Percentiles rank a stretch among this genome's conserved stretches.
phyloP scores from a whole-genome alignment of 2,888 invertebrate genomes.

The Pseudococcus longispinus region DNA sequence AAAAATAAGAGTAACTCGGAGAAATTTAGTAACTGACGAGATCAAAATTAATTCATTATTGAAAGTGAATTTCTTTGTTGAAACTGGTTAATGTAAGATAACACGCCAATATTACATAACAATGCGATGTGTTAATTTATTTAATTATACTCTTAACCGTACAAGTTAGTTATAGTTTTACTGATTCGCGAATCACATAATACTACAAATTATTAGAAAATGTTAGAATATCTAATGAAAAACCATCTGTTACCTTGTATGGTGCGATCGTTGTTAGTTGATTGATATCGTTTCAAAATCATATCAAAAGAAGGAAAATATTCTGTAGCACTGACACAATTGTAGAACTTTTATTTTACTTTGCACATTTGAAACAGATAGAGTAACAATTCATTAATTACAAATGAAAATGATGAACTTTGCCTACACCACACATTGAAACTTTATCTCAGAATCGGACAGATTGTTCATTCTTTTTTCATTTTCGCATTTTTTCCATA shows the following conservation, averaged over 20 bases:
- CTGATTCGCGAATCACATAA: not conserved
- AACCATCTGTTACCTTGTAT: conserved; percentile 43
- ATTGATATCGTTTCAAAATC: conserved; percentile 30
- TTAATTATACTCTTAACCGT: not conserved
- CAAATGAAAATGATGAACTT: not conserved
- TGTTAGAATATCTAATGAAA: not conserved
- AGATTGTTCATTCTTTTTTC: too few species aligned
- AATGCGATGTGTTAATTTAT: not conserved
- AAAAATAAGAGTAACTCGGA: not conserved
- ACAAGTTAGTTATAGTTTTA: not conserved
- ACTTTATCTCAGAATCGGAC: not conserved
- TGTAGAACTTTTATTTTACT: not conserved
- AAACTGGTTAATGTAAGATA: not conserved
- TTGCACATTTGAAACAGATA: not conserved
- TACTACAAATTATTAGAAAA: not conserved
- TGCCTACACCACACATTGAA: not conserved
- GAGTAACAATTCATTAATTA: not conserved
- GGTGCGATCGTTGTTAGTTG: conserved; percentile 33
- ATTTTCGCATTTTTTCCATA: too few species aligned
- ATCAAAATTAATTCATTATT: not conserved
- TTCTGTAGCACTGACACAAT: not conserved
- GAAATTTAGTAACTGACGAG: not conserved
- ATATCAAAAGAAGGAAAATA: conserved; percentile 23
- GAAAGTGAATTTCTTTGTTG: conserved; percentile 9
- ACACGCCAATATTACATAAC: not conserved